Evolutionary conservation across 2,797 vertebrate genomes (phyloP).

Genomic region (Chelon labrosus): DNA sequence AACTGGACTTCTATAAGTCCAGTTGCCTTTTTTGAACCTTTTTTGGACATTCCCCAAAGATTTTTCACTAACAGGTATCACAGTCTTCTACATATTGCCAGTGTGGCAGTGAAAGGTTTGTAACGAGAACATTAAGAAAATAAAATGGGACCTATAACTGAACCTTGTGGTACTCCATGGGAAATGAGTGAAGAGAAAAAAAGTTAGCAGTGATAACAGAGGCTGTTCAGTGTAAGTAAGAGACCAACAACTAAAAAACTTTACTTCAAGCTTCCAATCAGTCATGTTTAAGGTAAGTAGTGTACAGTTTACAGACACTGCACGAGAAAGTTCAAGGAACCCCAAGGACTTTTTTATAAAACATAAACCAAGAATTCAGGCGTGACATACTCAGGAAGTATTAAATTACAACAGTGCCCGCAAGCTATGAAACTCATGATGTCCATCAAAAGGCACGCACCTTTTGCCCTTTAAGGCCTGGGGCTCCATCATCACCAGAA

Average conservation of each 20-base stretch:
- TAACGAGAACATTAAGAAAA: not conserved
- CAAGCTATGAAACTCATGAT: conserved; percentile 24
- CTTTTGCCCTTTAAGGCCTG: conserved; percentile 90
- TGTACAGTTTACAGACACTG: not conserved
- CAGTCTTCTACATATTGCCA: too few species aligned
- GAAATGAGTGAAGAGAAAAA: not conserved
- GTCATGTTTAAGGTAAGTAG: not conserved
- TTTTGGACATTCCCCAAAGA: too few species aligned
- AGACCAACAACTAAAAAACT: not conserved
- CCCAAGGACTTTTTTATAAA: conserved; percentile 3
- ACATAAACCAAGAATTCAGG: conserved; percentile 1
- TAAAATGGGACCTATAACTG: not conserved
- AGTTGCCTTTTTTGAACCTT: too few species aligned
- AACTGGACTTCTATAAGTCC: too few species aligned
- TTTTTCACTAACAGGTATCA: too few species aligned
- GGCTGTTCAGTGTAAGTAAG: not conserved
- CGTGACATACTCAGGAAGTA: not conserved
- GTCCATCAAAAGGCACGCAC: conserved; percentile 72
- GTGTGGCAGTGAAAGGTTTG: too few species aligned
- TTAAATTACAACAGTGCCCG: conserved; percentile 14
- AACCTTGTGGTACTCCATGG: not conserved
- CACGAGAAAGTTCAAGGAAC: not conserved
- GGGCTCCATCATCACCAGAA: conserved; percentile 88
- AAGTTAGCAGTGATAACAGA: not conserved
- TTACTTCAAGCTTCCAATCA: not conserved